Conservation (phyloP, 2,113 vertebrate species). For the Tylochromis polylepis region DNA sequence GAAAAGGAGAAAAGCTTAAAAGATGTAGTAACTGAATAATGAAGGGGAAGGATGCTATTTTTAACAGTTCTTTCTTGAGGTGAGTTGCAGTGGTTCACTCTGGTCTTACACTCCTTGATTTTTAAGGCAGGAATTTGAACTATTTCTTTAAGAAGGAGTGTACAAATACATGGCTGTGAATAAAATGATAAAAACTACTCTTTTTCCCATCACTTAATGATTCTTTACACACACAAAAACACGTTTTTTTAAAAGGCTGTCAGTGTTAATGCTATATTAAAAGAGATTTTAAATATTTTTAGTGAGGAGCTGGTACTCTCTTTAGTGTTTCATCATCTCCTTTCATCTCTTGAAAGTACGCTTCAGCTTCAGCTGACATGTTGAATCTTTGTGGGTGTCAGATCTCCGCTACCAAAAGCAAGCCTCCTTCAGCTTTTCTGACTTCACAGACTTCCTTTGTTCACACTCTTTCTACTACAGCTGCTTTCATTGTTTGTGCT, state of each 20-base stretch:
- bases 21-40: constrained; percentile 3
- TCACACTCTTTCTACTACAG: neutral
- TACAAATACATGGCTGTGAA: neutral
- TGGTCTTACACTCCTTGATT: neutral
- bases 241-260: neutral
- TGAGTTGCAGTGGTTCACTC: neutral
- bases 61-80: neutral
- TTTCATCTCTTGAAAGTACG: neutral
- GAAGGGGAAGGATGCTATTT: neutral
- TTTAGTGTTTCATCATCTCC: neutral
- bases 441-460: neutral
- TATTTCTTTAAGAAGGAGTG: neutral
- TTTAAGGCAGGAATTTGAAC: neutral
- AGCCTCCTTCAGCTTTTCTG: neutral
- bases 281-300: neutral
- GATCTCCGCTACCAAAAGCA: neutral
- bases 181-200: neutral
- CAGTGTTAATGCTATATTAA: neutral
- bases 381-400: neutral
- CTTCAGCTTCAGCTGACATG: neutral
- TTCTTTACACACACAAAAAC: neutral
- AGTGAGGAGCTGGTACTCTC: neutral
- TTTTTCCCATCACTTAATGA: neutral
- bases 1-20: neutral
- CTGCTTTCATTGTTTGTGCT: neutral